These are phyloP conservation scores for Benitochromis conjunctus DNA, from an alignment of 2,113 vertebrate species.

Conservation along the genomic window DNA sequence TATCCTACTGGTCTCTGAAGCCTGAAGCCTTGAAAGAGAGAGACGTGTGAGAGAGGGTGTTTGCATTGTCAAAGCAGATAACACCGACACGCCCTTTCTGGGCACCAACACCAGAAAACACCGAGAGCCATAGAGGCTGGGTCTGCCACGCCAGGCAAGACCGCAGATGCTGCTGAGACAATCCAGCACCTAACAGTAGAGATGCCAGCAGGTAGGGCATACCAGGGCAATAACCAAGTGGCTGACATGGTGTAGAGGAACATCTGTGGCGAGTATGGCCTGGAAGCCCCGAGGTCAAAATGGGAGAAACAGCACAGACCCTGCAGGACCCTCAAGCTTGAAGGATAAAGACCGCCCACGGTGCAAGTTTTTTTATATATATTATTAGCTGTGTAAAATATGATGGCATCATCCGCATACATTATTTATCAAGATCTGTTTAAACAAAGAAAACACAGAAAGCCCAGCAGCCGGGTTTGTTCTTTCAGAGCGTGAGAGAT, in stretches of 20 bases:
- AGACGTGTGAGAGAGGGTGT: neutral
- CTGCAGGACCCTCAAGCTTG: neutral
- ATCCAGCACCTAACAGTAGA: accelerated
- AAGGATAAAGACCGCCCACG: neutral
- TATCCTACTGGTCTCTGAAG: no score
- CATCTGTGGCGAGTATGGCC: neutral
- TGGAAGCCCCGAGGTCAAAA: accelerated
- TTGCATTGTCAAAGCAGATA: neutral
- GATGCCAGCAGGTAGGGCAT: neutral
- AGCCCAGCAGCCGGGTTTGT: neutral
- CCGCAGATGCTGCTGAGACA: neutral
- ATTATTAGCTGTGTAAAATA: neutral
- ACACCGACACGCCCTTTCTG: neutral
- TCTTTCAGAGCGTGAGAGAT: neutral
- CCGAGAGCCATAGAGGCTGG: neutral
- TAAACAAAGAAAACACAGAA: neutral
- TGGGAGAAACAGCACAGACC: neutral
- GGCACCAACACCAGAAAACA: neutral
- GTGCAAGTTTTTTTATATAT: neutral
- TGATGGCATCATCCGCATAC: neutral
- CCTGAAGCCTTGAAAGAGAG: neutral
- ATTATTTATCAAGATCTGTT: neutral
- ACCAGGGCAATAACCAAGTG: accelerated
- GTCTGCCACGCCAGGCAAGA: neutral
- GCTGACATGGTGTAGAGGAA: accelerated